Percentiles rank a stretch among this genome's conserved stretches.
Evolutionary conservation across 35 echinoderm and acorn worm species (phyloP).

Genomic region (Apostichopus japonicus): DNA sequence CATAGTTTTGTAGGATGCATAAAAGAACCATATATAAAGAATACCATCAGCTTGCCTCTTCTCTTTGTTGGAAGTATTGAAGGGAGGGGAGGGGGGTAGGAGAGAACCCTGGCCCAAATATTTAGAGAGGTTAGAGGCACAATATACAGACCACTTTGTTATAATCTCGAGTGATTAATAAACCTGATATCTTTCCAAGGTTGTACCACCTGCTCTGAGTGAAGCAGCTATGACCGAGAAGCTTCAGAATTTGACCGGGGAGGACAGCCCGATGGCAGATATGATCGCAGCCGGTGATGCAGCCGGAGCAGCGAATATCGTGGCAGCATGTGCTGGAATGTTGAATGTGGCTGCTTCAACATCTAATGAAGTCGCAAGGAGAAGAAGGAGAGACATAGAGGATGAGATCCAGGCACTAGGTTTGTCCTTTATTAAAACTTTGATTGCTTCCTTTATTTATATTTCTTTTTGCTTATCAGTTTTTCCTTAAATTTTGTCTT

Average conservation of each 20-base stretch:
- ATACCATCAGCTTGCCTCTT: too few species aligned
- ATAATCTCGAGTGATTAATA: too few species aligned
- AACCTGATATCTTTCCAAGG: conserved; percentile 16
- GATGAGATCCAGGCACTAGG: background rate
- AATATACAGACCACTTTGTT: too few species aligned
- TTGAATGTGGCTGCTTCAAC: conserved; percentile 70
- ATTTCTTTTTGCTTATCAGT: too few species aligned
- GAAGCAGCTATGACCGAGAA: conserved; percentile 83
- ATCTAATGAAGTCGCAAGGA: background rate
- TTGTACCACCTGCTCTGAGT: conserved; percentile 69
- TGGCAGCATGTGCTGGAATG: conserved; percentile 87
- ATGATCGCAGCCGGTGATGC: conserved; percentile 80
- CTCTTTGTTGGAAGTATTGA: too few species aligned
- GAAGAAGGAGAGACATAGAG: background rate
- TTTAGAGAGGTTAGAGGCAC: too few species aligned
- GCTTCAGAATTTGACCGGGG: conserved; percentile 76
- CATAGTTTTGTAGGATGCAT: too few species aligned
- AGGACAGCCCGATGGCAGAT: conserved; percentile 73
- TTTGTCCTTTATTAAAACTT: background rate
- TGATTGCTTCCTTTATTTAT: background rate
- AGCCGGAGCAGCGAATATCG: conserved; percentile 78
- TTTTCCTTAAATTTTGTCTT: too few species aligned
- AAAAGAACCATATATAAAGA: too few species aligned
- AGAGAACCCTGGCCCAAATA: too few species aligned
- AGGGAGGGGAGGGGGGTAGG: too few species aligned